Percentiles rank a stretch among this genome's conserved stretches.
Conservation (phyloP, 2,797 vertebrate genomes). For the Gobionotothen gibberifrons region DNA sequence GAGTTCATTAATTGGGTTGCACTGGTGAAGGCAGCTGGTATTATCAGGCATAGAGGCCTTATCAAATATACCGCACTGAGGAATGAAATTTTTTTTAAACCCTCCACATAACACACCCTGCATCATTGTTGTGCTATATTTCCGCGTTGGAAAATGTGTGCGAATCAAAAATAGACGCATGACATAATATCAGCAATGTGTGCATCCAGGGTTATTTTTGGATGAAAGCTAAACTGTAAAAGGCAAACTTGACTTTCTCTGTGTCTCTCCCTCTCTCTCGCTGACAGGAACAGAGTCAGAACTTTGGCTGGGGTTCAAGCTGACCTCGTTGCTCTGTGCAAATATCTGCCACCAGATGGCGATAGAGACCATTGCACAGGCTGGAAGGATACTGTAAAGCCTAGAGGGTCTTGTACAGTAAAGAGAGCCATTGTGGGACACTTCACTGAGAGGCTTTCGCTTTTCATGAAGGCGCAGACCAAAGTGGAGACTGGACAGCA, state of each 20-base stretch:
- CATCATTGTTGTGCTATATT: not conserved
- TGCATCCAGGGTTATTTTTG: slow-evolving; percentile 66
- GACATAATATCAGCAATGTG: slow-evolving; percentile 53
- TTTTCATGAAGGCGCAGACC: slow-evolving; percentile 25
- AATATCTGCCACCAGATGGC: slow-evolving; percentile 90
- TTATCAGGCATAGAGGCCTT: slow-evolving; percentile 30
- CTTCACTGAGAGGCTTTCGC: slow-evolving; percentile 38
- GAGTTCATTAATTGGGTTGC: slow-evolving; percentile 67
- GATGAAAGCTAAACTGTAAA: slow-evolving; percentile 71
- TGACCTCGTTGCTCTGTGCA: slow-evolving; percentile 82
- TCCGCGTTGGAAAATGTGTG: not conserved
- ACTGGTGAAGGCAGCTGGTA: slow-evolving; percentile 46
- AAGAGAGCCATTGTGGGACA: slow-evolving; percentile 62
- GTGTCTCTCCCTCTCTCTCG: slow-evolving; percentile 63
- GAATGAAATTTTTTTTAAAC: slow-evolving; percentile 4
- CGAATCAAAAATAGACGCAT: slow-evolving; percentile 8
- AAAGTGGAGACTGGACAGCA: slow-evolving; percentile 15
- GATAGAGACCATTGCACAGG: slow-evolving; percentile 75
- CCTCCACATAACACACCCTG: slow-evolving; percentile 11
- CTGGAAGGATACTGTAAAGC: slow-evolving; percentile 55
- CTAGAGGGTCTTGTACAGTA: slow-evolving; percentile 63
- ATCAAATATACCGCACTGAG: slow-evolving; percentile 33
- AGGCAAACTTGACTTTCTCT: slow-evolving; percentile 74
- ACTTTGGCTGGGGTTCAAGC: slow-evolving; percentile 83
- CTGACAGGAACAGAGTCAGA: slow-evolving; percentile 80